These are phyloP conservation scores for Poecile atricapillus DNA, from an alignment of 2,113 vertebrate species.

Conservation along the genomic window DNA sequence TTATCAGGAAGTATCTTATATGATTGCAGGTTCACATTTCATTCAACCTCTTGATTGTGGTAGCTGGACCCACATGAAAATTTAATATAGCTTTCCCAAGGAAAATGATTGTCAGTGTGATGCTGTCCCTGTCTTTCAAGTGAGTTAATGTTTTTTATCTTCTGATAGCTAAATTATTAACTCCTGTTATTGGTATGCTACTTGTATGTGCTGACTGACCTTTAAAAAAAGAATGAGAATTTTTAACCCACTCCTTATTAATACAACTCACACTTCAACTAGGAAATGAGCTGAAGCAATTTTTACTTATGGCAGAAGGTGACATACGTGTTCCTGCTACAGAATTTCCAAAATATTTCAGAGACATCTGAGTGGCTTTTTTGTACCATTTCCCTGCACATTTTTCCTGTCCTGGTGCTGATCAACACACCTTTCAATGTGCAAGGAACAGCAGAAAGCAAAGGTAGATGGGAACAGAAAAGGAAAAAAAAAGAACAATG, in stretches of 20 bases:
- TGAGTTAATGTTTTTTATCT: background rate
- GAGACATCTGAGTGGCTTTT: background rate
- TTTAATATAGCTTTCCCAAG: background rate
- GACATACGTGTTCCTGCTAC: background rate
- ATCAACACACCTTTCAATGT: background rate
- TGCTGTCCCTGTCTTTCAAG: background rate
- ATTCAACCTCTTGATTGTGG: background rate
- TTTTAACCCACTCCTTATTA: background rate
- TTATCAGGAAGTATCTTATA: background rate
- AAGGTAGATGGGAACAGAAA: background rate
- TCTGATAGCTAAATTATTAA: background rate
- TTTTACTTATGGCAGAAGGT: background rate
- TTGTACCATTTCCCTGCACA: background rate
- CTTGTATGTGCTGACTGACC: background rate
- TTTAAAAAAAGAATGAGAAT: constrained; percentile 13
- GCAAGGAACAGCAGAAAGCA: background rate
- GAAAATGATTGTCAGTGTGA: background rate
- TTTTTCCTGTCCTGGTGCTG: background rate
- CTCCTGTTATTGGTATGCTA: background rate
- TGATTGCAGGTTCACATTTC: background rate
- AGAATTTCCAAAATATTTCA: constrained; percentile 28
- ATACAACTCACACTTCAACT: background rate
- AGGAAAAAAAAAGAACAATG: background rate
- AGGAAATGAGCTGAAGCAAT: background rate
- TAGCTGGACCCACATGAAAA: background rate